These are phyloP conservation scores for Agriopis aurantiaria DNA, from an alignment of 2,888 invertebrate species.

Conservation along the genomic window DNA sequence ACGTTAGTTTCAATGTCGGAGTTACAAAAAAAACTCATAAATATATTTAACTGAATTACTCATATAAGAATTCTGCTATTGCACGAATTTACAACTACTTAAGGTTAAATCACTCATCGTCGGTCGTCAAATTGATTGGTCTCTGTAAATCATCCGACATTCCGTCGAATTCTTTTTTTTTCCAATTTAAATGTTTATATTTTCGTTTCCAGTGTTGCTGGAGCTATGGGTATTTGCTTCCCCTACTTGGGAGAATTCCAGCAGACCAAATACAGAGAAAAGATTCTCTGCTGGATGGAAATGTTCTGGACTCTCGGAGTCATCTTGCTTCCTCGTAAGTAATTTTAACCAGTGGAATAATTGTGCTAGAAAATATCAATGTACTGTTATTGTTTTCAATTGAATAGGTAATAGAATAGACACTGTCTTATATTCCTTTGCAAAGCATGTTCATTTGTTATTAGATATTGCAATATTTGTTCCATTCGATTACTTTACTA, in stretches of 20 bases:
- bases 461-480: neutral
- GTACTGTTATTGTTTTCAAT: neutral
- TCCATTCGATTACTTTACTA: too few species aligned
- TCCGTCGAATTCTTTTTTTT: too few species aligned
- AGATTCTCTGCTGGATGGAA: conserved; percentile 94
- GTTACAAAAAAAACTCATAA: too few species aligned
- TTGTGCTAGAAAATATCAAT: neutral
- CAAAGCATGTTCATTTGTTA: neutral
- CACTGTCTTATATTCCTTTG: neutral
- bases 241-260: conserved; percentile 94
- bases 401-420: neutral
- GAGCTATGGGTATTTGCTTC: conserved; percentile 94
- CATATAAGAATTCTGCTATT: too few species aligned
- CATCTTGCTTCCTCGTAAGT: conserved; percentile 90
- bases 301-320: conserved; percentile 94
- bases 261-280: conserved; percentile 92
- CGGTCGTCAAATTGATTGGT: too few species aligned
- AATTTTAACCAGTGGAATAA: neutral
- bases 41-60: too few species aligned
- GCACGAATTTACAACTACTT: too few species aligned
- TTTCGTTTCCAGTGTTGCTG: conserved; percentile 88
- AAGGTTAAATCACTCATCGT: too few species aligned
- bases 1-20: too few species aligned
- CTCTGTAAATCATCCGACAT: too few species aligned
- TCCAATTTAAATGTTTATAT: neutral